A percentile compares a stretch with the other conserved stretches of the same genome.
Evolutionary conservation across 2,888 invertebrate species (phyloP).

Genomic region (Platycheirus albimanus): DNA sequence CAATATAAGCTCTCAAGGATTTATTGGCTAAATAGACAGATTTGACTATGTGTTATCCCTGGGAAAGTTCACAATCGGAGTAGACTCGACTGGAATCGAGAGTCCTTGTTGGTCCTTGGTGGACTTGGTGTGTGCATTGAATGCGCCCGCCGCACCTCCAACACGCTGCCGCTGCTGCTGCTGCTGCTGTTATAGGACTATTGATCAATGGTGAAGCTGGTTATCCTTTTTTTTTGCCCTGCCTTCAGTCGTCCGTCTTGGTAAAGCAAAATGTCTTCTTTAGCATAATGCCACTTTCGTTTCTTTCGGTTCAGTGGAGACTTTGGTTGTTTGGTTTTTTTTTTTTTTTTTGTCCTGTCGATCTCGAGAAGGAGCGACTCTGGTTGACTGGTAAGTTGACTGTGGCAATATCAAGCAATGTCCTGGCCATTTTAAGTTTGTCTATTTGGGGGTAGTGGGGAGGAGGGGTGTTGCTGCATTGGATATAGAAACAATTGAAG

Average conservation of each 20-base stretch:
- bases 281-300: slow-evolving; percentile 74
- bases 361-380: slow-evolving; percentile 30
- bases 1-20: slow-evolving; percentile 78
- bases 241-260: slow-evolving; percentile 56
- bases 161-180: slow-evolving; percentile 63
- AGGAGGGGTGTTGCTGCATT: slow-evolving; percentile 40
- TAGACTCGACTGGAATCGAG: slow-evolving; percentile 40
- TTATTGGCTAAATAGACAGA: slow-evolving; percentile 82
- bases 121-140: slow-evolving; percentile 58
- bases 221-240: slow-evolving; percentile 38
- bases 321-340: slow-evolving; percentile 38
- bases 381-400: slow-evolving; percentile 57
- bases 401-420: slow-evolving; percentile 53
- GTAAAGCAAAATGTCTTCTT: slow-evolving; percentile 70
- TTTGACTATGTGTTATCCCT: slow-evolving; percentile 80
- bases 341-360: slow-evolving; percentile 24
- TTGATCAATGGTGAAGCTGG: slow-evolving; percentile 67
- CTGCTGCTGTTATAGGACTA: slow-evolving; percentile 68
- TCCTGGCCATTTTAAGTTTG: slow-evolving; percentile 43
- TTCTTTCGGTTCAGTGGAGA: slow-evolving; percentile 65
- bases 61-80: slow-evolving; percentile 73
- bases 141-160: slow-evolving; percentile 40
- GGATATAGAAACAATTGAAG: slow-evolving; percentile 60
- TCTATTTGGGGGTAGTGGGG: too few relatives aligned
- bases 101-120: slow-evolving; percentile 53